Conservation (phyloP, 2,888 invertebrate species). For the Drosophila ezoana region DNA sequence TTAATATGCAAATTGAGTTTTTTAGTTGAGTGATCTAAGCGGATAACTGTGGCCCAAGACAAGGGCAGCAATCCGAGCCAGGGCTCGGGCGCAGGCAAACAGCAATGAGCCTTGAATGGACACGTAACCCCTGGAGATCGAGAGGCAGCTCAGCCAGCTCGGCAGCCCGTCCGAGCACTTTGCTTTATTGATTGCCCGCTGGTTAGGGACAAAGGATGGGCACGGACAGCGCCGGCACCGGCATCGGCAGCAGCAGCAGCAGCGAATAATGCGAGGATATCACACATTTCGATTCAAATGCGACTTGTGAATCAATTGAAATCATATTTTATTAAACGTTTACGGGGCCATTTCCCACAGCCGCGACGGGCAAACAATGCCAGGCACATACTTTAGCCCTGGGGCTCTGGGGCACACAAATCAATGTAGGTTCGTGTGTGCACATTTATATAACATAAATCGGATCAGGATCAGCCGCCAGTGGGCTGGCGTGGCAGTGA, state of each 20-base stretch:
- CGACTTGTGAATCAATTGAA: constrained; percentile 75
- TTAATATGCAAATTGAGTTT: constrained; percentile 85
- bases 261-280: constrained; percentile 46
- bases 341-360: constrained; percentile 74
- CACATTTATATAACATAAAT: constrained; percentile 53
- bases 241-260: background rate
- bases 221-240: constrained; percentile 7
- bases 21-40: constrained; percentile 84
- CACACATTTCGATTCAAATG: constrained; percentile 66
- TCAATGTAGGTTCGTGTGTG: constrained; percentile 49
- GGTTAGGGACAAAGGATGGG: constrained; percentile 26
- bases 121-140: constrained; percentile 57
- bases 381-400: constrained; percentile 32
- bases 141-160: constrained; percentile 22
- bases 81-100: background rate
- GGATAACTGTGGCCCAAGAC: constrained; percentile 67
- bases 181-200: constrained; percentile 70
- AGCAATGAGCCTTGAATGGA: constrained; percentile 42
- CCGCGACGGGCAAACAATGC: constrained; percentile 60
- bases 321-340: constrained; percentile 78
- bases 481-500: background rate
- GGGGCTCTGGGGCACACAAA: constrained; percentile 39
- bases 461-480: constrained; percentile 51
- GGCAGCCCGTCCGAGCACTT: constrained; percentile 47
- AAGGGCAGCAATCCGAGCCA: constrained; percentile 11